Evolutionary conservation across 2,888 invertebrate species (phyloP).

Genomic region (Brassicogethes aeneus): DNA sequence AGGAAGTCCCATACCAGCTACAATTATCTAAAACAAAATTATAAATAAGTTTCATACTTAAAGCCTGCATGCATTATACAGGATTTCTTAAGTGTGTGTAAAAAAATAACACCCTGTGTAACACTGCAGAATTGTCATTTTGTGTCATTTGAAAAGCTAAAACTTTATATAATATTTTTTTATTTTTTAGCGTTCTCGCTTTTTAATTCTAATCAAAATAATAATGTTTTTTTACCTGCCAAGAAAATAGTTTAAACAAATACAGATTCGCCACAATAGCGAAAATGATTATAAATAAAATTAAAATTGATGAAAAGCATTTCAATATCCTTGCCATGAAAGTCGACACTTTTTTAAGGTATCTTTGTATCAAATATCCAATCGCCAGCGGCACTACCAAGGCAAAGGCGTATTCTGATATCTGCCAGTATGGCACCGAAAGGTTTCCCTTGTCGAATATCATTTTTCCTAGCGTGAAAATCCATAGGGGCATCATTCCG

Average conservation of each 20-base stretch:
- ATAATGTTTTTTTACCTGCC: conserved; percentile 55
- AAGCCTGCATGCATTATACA: too few species aligned
- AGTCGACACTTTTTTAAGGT: conserved; percentile 56
- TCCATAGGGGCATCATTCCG: conserved; percentile 86
- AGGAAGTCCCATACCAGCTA: conserved; percentile 73
- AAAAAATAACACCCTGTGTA: too few species aligned
- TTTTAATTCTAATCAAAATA: not conserved
- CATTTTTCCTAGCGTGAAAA: conserved; percentile 71
- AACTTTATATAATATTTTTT: not conserved
- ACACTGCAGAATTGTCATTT: too few species aligned
- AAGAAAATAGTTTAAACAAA: conserved; percentile 79
- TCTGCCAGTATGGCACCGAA: conserved; percentile 67
- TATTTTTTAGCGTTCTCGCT: not conserved
- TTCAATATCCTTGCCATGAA: conserved; percentile 74
- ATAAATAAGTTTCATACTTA: too few species aligned
- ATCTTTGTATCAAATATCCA: conserved; percentile 58
- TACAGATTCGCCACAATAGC: conserved; percentile 85
- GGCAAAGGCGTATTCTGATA: conserved; percentile 64
- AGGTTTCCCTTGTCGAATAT: conserved; percentile 67
- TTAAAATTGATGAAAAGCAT: conserved; percentile 69
- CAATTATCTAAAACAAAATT: conserved; percentile 51
- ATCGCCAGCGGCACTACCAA: conserved; percentile 70
- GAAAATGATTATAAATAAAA: conserved; percentile 77
- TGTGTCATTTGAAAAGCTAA: too few species aligned
- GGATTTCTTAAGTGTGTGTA: too few species aligned